phyloP scores from a whole-genome alignment of 1,140 invertebrate genomes.

The Sipha flava region DNA sequence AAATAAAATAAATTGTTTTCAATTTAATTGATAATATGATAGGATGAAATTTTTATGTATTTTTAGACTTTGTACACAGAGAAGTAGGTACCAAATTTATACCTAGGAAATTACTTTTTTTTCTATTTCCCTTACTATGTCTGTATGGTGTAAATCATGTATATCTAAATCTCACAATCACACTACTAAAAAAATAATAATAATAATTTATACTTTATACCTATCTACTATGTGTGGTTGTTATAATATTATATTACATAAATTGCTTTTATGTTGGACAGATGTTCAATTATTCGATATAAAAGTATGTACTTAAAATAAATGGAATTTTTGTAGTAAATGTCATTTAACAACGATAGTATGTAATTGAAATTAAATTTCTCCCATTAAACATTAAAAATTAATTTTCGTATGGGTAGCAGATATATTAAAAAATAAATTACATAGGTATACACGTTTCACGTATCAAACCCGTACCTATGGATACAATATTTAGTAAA shows the following conservation, averaged over 20 bases:
- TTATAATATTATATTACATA: constrained; percentile 3
- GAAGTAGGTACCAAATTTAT: not conserved
- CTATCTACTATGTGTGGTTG: not conserved
- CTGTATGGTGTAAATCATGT: not conserved
- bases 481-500: no score
- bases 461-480: no score
- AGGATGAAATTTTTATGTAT: no score
- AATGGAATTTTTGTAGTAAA: not conserved
- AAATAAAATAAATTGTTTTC: no score
- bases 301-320: not conserved
- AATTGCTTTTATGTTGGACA: not conserved
- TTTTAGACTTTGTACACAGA: no score
- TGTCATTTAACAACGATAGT: not conserved
- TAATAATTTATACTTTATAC: not conserved
- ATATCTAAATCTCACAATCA: not conserved
- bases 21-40: no score
- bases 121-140: not conserved
- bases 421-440: no score
- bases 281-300: not conserved
- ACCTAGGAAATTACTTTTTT: not conserved
- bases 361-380: not conserved
- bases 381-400: not conserved
- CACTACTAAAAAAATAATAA: not conserved
- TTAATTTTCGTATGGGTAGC: not conserved
- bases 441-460: no score